phyloP scores from a whole-genome alignment of 64 coral and sea anemone species.

The Montipora sp. region DNA sequence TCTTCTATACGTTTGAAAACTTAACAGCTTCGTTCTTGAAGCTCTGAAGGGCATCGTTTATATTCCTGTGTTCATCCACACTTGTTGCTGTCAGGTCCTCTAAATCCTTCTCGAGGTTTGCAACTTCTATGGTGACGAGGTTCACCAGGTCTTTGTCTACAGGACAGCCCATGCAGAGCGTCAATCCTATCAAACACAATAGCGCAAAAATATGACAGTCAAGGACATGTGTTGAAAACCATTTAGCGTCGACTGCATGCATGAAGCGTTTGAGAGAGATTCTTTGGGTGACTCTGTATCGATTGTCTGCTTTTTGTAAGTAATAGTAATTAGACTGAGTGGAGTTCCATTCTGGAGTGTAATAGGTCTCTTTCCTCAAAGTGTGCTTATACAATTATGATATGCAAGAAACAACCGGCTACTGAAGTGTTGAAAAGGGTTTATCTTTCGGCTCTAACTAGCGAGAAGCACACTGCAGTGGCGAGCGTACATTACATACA shows the following conservation, averaged over 20 bases:
- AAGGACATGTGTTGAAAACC: background rate
- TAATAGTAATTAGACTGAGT: no score
- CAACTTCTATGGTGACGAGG: conserved; percentile 44
- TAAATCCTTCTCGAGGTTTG: conserved; percentile 41
- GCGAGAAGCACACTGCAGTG: no score
- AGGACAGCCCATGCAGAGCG: conserved; percentile 62
- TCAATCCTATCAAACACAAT: conserved; percentile 53
- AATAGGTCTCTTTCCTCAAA: no score
- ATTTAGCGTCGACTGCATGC: no score
- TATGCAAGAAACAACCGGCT: no score
- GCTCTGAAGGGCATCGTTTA: conserved; percentile 42
- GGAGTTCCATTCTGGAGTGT: no score
- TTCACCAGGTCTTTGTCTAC: conserved; percentile 73
- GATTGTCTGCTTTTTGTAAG: no score
- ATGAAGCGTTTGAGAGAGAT: no score
- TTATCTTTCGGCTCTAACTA: no score
- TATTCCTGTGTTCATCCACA: conserved; percentile 36
- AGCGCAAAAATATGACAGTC: background rate
- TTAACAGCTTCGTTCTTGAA: conserved; percentile 44
- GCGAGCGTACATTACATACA: background rate
- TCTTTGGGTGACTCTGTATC: no score
- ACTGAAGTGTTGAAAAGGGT: no score
- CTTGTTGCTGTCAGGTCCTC: conserved; percentile 20
- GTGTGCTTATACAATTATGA: no score
- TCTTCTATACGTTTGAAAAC: conserved; percentile 25